Conservation (phyloP, 2,888 invertebrate species). For the Agriopis marginaria region DNA sequence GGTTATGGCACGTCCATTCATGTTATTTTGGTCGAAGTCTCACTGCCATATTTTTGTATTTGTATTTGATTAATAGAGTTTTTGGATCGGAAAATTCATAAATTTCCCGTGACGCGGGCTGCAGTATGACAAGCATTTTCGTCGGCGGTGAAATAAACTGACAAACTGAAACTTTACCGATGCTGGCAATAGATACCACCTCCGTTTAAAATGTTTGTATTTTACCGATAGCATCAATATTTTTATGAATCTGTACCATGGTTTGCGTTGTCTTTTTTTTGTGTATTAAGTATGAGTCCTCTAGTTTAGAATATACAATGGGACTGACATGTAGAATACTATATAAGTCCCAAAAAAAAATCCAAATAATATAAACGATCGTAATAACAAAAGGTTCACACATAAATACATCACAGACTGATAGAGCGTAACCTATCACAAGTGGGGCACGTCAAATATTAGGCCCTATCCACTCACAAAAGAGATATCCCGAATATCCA, state of each 20-base stretch:
- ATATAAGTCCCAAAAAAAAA: no score
- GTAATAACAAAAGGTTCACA: not conserved
- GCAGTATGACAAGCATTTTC: conserved; percentile 34
- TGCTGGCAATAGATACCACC: conserved; percentile 23
- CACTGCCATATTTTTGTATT: conserved; percentile 46
- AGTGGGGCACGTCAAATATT: conserved; percentile 21
- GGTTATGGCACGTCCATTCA: no score
- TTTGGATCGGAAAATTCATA: conserved; percentile 39
- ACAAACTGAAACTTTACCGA: conserved; percentile 22
- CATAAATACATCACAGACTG: not conserved
- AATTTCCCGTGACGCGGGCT: conserved; percentile 26
- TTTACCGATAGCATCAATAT: conserved; percentile 13
- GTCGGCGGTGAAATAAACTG: conserved; percentile 27
- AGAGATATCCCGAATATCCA: conserved; percentile 35
- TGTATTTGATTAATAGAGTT: conserved; percentile 46
- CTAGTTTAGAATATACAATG: no score
- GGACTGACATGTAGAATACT: no score
- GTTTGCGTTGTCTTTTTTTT: no score
- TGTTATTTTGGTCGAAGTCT: no score
- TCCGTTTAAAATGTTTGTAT: conserved; percentile 2
- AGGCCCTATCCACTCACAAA: conserved; percentile 21
- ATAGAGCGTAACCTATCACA: not conserved
- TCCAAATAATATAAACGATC: not conserved
- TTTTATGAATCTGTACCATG: not conserved
- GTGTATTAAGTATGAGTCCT: no score